Percentiles rank a stretch among this genome's conserved stretches.
Conservation (phyloP, 1,140 invertebrate genomes). For the Heliconius hewitsoni region DNA sequence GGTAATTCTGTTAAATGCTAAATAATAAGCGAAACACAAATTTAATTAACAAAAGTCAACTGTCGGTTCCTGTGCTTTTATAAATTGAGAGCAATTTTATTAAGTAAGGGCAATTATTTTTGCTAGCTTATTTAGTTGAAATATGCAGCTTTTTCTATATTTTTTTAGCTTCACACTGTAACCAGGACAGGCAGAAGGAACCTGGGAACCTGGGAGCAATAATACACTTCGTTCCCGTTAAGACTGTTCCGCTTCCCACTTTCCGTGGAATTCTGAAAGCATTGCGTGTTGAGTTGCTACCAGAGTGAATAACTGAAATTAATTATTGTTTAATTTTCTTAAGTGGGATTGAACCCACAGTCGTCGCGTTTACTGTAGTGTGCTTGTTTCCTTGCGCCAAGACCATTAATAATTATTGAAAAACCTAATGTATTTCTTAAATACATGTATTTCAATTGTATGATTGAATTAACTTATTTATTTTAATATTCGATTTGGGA, state of each 20-base stretch:
- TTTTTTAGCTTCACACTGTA: too few relatives aligned
- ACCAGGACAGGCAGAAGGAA: too few relatives aligned
- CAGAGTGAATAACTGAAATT: too few relatives aligned
- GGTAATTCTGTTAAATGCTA: background rate
- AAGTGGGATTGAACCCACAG: too few relatives aligned
- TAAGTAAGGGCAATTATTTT: background rate
- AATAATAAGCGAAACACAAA: constrained; percentile 5
- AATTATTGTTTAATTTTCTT: too few relatives aligned
- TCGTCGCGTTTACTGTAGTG: too few relatives aligned
- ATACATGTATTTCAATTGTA: too few relatives aligned
- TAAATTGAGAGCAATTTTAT: background rate
- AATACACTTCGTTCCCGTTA: background rate
- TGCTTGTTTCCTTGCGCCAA: too few relatives aligned
- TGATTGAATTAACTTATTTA: background rate
- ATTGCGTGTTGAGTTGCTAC: too few relatives aligned
- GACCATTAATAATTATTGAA: too few relatives aligned
- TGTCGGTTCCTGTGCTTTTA: background rate
- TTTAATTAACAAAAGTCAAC: constrained; percentile 9
- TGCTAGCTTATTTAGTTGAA: background rate
- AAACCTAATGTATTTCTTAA: too few relatives aligned
- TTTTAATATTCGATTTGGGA: background rate
- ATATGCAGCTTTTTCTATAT: background rate
- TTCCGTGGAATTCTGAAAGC: too few relatives aligned
- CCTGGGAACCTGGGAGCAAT: background rate
- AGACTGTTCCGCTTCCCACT: background rate